Evolutionary conservation across 2,113 vertebrate species (phyloP).

Genomic region (Bungarus multicinctus): DNA sequence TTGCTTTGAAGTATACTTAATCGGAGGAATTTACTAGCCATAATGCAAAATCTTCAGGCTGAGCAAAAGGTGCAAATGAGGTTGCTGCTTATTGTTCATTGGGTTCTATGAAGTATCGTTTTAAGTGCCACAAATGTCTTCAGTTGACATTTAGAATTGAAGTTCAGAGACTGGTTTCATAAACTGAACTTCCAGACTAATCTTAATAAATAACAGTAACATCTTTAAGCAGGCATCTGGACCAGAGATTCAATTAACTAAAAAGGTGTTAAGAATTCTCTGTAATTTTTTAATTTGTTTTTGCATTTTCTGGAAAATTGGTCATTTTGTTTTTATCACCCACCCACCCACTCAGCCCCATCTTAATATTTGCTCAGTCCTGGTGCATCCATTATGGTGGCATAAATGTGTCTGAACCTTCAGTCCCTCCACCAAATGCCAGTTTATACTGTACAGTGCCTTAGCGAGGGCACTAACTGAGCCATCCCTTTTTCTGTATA

Average conservation of each 20-base stretch:
- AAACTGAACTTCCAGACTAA: not conserved
- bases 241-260: rapidly evolving
- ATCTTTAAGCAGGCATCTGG: not conserved
- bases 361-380: not conserved
- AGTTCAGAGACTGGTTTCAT: not conserved
- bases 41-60: not conserved
- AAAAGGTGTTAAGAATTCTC: not conserved
- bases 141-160: not conserved
- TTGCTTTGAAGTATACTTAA: not conserved
- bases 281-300: not conserved
- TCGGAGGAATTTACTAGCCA: not conserved
- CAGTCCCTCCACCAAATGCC: not conserved
- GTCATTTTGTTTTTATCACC: not conserved
- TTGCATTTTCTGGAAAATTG: not conserved
- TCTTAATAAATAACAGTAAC: not conserved
- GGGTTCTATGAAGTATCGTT: not conserved
- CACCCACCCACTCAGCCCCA: not conserved
- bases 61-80: not conserved
- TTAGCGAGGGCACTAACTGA: slow-evolving; percentile 19
- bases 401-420: not conserved
- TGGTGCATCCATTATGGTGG: not conserved
- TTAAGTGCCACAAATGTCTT: not conserved
- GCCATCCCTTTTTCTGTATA: slow-evolving; percentile 24
- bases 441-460: not conserved
- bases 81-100: not conserved